These are phyloP conservation scores for Anneissia japonica DNA, from an alignment of 35 echinoderm and acorn worm species.

Conservation along the genomic window DNA sequence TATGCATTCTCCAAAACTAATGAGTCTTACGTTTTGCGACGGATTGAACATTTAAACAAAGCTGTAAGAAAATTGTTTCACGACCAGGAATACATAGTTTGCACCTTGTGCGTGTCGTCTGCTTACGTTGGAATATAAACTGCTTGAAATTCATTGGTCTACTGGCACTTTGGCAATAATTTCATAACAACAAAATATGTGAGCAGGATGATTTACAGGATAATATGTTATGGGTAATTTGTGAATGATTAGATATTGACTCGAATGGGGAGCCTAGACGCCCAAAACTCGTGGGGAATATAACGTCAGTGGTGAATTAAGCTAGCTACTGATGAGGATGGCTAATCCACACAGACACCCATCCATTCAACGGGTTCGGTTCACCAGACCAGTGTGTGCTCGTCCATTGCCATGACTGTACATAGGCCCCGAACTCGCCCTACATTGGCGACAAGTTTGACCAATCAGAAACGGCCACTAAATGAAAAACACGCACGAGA, in stretches of 20 bases:
- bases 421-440: not conserved
- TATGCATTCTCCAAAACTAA: not conserved
- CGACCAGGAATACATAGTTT: not conserved
- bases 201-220: not conserved
- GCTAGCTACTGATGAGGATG: not conserved
- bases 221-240: constrained; percentile 2
- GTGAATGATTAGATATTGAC: not conserved
- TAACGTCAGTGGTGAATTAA: not conserved
- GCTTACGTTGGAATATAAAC: not conserved
- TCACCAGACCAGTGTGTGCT: too few relatives aligned
- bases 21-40: not conserved
- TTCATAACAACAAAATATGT: not conserved
- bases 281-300: not conserved
- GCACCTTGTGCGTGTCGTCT: not conserved
- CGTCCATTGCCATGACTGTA: not conserved
- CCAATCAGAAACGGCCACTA: not conserved
- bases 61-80: not conserved
- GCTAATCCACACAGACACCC: too few relatives aligned
- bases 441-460: not conserved
- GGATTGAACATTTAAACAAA: not conserved
- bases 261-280: not conserved
- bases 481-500: not conserved
- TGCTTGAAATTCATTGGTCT: not conserved
- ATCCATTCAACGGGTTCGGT: not conserved
- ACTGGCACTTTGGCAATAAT: not conserved